These are phyloP conservation scores for Hippocampus barbouri DNA, from an alignment of 2,113 vertebrate genomes.

Conservation along the genomic window DNA sequence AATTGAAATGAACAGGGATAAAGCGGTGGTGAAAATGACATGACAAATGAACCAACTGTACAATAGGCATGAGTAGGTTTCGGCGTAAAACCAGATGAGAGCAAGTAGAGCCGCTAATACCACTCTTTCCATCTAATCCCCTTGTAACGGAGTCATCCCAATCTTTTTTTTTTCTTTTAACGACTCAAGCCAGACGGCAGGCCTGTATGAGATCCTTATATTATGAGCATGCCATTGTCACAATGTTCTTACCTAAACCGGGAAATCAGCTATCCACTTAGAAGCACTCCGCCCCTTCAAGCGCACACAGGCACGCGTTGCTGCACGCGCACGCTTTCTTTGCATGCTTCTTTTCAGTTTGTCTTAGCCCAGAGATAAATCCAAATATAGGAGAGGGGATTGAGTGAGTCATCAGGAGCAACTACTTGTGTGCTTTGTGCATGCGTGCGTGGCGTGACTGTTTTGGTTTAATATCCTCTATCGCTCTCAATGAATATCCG, in stretches of 20 bases:
- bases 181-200: constrained; percentile 8
- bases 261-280: not conserved
- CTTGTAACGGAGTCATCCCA: constrained; percentile 2
- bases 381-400: constrained; percentile 61
- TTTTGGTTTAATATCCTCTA: not conserved
- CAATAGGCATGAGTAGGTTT: not conserved
- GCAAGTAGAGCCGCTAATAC: too few relatives aligned
- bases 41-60: not conserved
- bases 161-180: constrained; percentile 15
- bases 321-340: constrained; percentile 8
- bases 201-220: constrained; percentile 1
- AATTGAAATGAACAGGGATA: not conserved
- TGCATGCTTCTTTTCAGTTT: constrained; percentile 27
- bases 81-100: too few relatives aligned
- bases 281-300: not conserved
- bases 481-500: not conserved
- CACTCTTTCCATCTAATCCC: constrained; percentile 3
- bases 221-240: not conserved
- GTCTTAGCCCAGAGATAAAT: constrained; percentile 54
- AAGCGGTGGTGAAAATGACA: too few relatives aligned
- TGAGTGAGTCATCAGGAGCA: constrained; percentile 57
- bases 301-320: not conserved
- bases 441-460: not conserved
- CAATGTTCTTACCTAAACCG: not conserved
- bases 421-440: constrained; percentile 27